Evolutionary conservation across 2,113 vertebrate species (phyloP).

Genomic region (Chrysemys picta): DNA sequence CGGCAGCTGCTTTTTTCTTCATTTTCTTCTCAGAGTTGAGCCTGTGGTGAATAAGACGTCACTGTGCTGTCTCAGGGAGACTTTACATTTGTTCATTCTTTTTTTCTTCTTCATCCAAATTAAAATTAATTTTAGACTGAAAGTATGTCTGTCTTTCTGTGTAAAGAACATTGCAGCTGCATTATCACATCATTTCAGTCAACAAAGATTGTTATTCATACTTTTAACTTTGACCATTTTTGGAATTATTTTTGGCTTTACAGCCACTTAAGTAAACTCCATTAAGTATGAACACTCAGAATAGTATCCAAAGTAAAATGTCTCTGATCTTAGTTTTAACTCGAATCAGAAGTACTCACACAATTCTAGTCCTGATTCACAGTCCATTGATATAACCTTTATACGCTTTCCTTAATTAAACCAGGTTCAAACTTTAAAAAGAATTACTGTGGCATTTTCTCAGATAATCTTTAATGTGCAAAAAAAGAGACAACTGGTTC

Average conservation of each 20-base stretch:
- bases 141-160: background rate
- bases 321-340: background rate
- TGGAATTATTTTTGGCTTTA: background rate
- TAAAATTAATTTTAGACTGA: background rate
- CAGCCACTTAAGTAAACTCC: background rate
- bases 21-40: background rate
- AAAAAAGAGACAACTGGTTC: background rate
- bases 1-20: background rate
- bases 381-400: background rate
- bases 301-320: background rate
- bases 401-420: background rate
- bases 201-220: background rate
- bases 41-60: background rate
- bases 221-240: background rate
- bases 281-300: background rate
- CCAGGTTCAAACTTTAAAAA: background rate
- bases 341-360: background rate
- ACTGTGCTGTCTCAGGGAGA: background rate
- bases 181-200: background rate
- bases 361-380: background rate
- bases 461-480: background rate
- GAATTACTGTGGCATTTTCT: background rate
- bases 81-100: background rate
- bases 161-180: background rate
- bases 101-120: background rate